Conservation (phyloP, 37 sponge, comb jelly and placozoan species). For the Beroe ovata region DNA sequence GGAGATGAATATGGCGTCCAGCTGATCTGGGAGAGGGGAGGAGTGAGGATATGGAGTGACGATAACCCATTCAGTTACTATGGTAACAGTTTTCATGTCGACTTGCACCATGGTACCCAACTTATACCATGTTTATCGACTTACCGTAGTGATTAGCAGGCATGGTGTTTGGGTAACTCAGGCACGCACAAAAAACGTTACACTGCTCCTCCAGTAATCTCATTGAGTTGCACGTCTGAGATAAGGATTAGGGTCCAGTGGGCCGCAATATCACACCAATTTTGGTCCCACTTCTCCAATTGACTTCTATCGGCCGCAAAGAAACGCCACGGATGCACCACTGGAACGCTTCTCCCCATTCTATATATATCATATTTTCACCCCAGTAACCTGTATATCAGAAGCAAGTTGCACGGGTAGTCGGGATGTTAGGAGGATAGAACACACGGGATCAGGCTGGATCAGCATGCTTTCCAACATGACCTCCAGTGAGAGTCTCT, state of each 20-base stretch:
- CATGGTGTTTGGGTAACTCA: conserved; percentile 49
- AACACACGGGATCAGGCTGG: conserved; percentile 34
- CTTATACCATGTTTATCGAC: not conserved
- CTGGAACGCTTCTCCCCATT: not conserved
- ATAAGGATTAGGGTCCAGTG: too few relatives aligned
- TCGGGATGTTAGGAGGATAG: conserved; percentile 26
- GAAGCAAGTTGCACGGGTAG: conserved; percentile 51
- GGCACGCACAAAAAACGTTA: conserved; percentile 21
- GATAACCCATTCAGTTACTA: too few relatives aligned
- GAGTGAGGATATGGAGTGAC: too few relatives aligned
- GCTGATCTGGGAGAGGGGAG: conserved; percentile 43
- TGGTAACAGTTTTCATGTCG: too few relatives aligned
- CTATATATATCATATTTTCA: not conserved
- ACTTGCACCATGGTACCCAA: too few relatives aligned
- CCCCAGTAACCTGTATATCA: conserved; percentile 19
- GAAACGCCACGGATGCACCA: too few relatives aligned
- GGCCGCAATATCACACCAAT: too few relatives aligned
- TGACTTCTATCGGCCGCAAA: too few relatives aligned
- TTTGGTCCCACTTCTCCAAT: too few relatives aligned
- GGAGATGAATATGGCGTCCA: conserved; percentile 22
- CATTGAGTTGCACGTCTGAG: conserved; percentile 10
- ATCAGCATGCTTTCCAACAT: conserved; percentile 3
- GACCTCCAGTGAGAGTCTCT: conserved; percentile 11
- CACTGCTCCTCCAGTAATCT: conserved; percentile 24
- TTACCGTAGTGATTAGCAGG: conserved; percentile 54